Evolutionary conservation across 2,113 vertebrate genomes (phyloP), one percentile per base, ranked within the genome.

Genomic region (Pachyramphus minor): DNA sequence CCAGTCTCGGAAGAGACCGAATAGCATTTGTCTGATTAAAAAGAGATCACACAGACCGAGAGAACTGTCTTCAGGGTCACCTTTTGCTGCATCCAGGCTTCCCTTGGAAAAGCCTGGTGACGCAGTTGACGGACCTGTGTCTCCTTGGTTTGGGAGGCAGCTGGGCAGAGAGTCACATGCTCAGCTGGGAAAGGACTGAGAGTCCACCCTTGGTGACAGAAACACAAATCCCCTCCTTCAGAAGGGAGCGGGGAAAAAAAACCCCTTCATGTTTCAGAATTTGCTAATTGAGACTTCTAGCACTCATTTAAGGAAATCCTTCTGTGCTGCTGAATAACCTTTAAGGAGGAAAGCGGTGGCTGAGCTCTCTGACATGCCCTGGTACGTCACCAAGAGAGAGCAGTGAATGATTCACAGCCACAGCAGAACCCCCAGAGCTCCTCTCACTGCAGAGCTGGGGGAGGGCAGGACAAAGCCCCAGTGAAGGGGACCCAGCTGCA

Each of bases 271-370:
- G 4, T 55, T 90, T 93, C 58, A 60, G 66, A 50, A 88, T 59
- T 49, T 63, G 56, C 55, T 74, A 87, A 84, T 25, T 89, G 68
- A 72, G 47, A 30, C 53, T 91, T 67, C 30, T 44, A 60, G 42
- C 37, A 86, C 76, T 84, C 63, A 58, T 76, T 85, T 78, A 53
- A 93, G 81, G 67, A 75, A 96, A 93, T 80, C 68, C 63, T 79
- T 85, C 64, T 0, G 3, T 63, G 42, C 37, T 60, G 55, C 58
- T 80, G 73, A 87, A 81, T 90, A 82, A 83, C 69, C 74, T 89
- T 87, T 76, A 74, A 84, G 45, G 67, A 8, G 12, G 74, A 76
- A 95, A 84, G 67, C 64, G 73, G 76, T 22, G 79, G 62, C 79
- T 87, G 89, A 91, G 63, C 55, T 92, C 71, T 87, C 60, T 93